Base-by-base conservation (phyloP, 2,113 vertebrate species). In the Melozone crissalis region DNA sequence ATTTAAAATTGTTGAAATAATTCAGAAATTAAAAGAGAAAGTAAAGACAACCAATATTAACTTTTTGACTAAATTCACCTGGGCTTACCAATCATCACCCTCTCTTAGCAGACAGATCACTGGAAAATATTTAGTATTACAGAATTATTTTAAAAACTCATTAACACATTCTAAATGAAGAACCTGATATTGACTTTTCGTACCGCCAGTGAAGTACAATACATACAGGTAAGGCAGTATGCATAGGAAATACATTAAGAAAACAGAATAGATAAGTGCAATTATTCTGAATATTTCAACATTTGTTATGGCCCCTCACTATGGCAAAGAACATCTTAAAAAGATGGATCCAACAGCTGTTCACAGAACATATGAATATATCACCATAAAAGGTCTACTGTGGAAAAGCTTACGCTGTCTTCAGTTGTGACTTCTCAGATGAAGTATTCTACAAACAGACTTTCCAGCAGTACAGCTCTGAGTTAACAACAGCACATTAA, bases 341-440 rank as follows among this genome's bases (percentile, higher is more conserved):
- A 94, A 91, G 92, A 77, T 79, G 37, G 55, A 86, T 73, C 61
- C 58, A 90, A 93, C 76, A 79, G 37, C 76, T 78, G 84, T 78
- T 95, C 84, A 94, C 78, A 96, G 86, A 89, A 96, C 77, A 76
- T 84, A 93, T 41, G 44, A 90, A 74, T 51, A 76, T 68, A 91
- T 33, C 71, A 73, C 78, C 72, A 80, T 22, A 91, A 91, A 92
- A 91, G 58, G 71, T 73, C 71, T 87, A 43, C 17, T 68, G 71
- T 54, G 79, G 68, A 90, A 84, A 92, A 84, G 51, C 52, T 84
- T 88, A 71, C 16, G 57, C 66, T 94, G 51, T 55, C 52, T 72
- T 87, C 35, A 87, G 33, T n/a, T 71, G 51, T 62, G 76, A 86
- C 52, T 93, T 94, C 63, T 86, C 47, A 80, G 82, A 93, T 51